These are phyloP conservation scores for Imbricaverruca yamaguchii DNA, from an alignment of 2,888 invertebrate genomes.

Conservation along the genomic window DNA sequence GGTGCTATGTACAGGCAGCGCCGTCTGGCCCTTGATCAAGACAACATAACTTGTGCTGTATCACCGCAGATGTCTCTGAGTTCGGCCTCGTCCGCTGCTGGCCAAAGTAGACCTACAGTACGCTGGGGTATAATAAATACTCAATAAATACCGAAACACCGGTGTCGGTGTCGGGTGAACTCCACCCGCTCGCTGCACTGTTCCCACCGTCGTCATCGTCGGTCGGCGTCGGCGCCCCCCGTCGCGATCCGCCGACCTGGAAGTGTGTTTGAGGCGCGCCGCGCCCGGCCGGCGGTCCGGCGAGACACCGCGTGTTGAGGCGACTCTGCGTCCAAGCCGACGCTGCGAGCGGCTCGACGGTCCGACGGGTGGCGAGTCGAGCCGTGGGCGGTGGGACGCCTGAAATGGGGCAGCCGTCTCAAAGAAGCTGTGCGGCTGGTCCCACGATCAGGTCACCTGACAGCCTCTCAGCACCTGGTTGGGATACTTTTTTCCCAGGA, in stretches of 20 bases:
- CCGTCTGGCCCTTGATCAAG: background rate
- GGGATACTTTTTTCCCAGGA: no score
- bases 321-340: no score
- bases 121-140: background rate
- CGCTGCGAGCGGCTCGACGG: no score
- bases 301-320: background rate
- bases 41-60: conserved; percentile 6
- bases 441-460: no score
- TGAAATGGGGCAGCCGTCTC: no score
- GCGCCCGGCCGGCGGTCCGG: background rate
- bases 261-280: background rate
- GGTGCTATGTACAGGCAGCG: background rate
- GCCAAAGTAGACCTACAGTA: background rate
- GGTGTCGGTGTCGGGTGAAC: background rate
- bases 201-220: no score
- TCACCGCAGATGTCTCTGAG: background rate
- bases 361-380: no score
- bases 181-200: no score
- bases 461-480: no score
- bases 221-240: no score
- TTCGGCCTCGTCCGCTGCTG: background rate
- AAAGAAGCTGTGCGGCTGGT: no score
- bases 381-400: no score
- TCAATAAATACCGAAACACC: background rate
- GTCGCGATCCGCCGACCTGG: background rate